Base-by-base conservation (phyloP, 2,797 vertebrate genomes). In the Sebastes oblongus region DNA sequence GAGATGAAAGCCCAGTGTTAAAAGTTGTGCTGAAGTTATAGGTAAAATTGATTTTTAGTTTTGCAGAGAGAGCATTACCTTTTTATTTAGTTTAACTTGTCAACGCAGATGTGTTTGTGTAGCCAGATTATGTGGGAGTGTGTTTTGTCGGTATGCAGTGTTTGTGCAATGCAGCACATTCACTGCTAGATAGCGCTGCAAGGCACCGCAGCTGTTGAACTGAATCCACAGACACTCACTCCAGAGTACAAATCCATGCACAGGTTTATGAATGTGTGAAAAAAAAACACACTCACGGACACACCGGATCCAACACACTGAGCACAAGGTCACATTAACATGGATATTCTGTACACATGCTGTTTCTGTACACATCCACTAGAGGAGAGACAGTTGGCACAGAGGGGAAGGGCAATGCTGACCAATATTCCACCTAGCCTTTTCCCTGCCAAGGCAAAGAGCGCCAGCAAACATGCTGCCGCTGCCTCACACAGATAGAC, bases 391-490 rank as follows among this genome's bases (percentile, higher is more conserved):
- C 75, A 83, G 60, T 86, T 91, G 89, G 89, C 84, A 85, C 81
- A 83, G 10, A 82, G 60, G 54, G 64, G 82, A 81, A 90, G 83
- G 84, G 70, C 83, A 92, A 34, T 42, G 81, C 87, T 88, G 75
- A 90, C 85, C 85, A 85, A 70, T 81, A 86, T 76, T 64, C 72
- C 72, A 78, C 65, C 22, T 62, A 71, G 60, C 32, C 70, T 84
- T 82, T 76, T 78, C 50, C 24, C 81, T 77, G 89, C 89, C 90
- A 92, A 89, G 67, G 68, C 76, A 88, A 90, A 84, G 75, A 73
- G 74, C 77, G 71, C 52, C 76, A 80, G 84, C 75, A 90, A 91
- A 93, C 77, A 85, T 71, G 83, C 76, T 80, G 46, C 54, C 4
- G 10, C 66, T 27, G 56, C 81, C 36, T 52, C 52, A 60, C 75